Conservation (phyloP, 2,888 invertebrate genomes). For the Protonemura montana region DNA sequence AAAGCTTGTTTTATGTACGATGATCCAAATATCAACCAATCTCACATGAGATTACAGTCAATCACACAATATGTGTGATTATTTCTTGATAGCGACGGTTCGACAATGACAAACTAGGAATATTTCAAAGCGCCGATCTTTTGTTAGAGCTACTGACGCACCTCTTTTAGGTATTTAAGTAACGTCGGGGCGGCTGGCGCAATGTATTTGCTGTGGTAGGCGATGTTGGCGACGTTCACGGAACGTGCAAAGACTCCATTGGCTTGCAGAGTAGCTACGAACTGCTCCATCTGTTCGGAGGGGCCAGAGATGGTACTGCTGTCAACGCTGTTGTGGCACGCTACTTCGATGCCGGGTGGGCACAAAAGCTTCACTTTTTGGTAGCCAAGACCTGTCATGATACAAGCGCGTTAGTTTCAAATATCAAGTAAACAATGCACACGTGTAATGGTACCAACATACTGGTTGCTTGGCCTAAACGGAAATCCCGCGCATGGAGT, state of each 20-base stretch:
- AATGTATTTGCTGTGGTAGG: constrained; percentile 54
- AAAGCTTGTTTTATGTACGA: too few species aligned
- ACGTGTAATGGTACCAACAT: too few species aligned
- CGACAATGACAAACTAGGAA: too few species aligned
- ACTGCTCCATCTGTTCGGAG: constrained; percentile 66
- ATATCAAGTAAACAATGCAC: too few species aligned
- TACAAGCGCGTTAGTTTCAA: too few species aligned
- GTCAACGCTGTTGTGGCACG: constrained; percentile 81
- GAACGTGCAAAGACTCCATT: constrained; percentile 52
- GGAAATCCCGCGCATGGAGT: too few species aligned
- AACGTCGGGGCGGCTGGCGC: constrained; percentile 60
- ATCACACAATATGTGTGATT: too few species aligned
- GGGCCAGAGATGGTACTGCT: constrained; percentile 84
- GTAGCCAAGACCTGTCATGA: constrained; percentile 59
- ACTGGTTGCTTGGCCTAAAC: too few species aligned
- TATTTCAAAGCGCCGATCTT: too few species aligned
- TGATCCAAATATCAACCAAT: too few species aligned
- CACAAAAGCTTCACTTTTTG: constrained; percentile 54
- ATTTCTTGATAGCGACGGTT: too few species aligned
- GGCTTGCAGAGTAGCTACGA: constrained; percentile 64
- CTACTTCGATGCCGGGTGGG: constrained; percentile 73
- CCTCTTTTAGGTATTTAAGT: constrained; percentile 58
- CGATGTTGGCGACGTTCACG: constrained; percentile 53
- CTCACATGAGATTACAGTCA: too few species aligned
- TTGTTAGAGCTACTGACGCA: constrained; percentile 42